Percentiles rank a stretch among this genome's conserved stretches.
phyloP scores from a whole-genome alignment of 2,888 invertebrate genomes.

The Limnephilus marmoratus region DNA sequence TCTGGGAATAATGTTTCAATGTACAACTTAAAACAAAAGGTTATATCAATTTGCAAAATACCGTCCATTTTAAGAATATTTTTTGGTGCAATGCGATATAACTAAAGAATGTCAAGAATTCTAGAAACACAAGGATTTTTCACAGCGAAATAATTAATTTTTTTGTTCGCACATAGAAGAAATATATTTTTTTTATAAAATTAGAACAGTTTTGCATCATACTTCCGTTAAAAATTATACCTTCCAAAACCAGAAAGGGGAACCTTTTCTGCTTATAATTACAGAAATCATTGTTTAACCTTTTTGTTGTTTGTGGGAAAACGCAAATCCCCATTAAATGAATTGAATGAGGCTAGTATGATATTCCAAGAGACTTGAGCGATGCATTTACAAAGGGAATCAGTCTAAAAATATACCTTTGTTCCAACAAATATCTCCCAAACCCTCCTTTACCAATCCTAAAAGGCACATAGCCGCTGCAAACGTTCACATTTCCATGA shows the following conservation, averaged over 20 bases:
- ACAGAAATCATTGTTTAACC: background rate
- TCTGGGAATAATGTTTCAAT: background rate
- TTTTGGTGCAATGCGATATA: background rate
- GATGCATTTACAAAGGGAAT: background rate
- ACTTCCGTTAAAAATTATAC: background rate
- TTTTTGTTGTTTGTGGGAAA: background rate
- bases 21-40: background rate
- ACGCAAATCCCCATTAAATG: background rate
- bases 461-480: background rate
- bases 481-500: background rate
- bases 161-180: background rate
- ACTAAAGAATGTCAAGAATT: background rate
- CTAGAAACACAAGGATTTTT: conserved; percentile 2
- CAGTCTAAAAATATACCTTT: background rate
- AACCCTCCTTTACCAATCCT: background rate
- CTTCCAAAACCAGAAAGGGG: background rate
- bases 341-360: background rate
- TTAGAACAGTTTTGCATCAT: background rate
- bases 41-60: background rate
- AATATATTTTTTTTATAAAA: background rate
- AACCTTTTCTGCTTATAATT: background rate
- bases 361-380: background rate
- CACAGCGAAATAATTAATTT: background rate
- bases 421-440: background rate
- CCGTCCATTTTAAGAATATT: background rate